Percentiles rank a stretch among this genome's conserved stretches.
phyloP scores from a whole-genome alignment of 2,113 vertebrate species.

The Trachemys scripta region DNA sequence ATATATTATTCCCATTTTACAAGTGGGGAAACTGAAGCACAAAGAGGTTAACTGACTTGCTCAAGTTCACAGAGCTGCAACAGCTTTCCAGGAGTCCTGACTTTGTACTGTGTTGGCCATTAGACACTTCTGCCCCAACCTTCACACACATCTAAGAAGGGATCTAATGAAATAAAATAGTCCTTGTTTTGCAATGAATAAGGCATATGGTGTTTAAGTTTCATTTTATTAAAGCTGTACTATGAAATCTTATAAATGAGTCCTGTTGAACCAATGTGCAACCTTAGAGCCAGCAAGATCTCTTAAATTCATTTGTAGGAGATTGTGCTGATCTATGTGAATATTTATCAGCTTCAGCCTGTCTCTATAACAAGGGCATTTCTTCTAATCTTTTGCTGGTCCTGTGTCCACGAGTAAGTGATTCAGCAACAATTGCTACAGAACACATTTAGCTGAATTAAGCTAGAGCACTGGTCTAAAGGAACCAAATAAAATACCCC shows the following conservation, averaged over 20 bases:
- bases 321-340: slow-evolving; percentile 61
- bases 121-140: neutral
- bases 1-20: neutral
- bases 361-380: slow-evolving; percentile 52
- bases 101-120: neutral
- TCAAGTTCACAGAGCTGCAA: neutral
- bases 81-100: neutral
- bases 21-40: neutral
- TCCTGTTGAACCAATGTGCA: slow-evolving; percentile 34
- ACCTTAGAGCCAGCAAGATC: slow-evolving; percentile 53
- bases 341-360: slow-evolving; percentile 61
- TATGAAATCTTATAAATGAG: neutral
- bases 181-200: neutral
- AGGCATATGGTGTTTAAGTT: neutral
- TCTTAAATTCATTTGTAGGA: slow-evolving; percentile 60
- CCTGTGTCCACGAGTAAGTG: slow-evolving; percentile 47
- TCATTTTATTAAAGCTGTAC: slow-evolving; percentile 47
- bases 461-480: slow-evolving; percentile 41
- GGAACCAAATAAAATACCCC: slow-evolving; percentile 54
- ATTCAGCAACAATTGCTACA: slow-evolving; percentile 68
- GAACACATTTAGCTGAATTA: slow-evolving; percentile 60
- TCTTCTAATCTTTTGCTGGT: slow-evolving; percentile 46
- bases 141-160: neutral
- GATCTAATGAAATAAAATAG: neutral
- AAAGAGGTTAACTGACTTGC: neutral